These are phyloP conservation scores for Hyperoplus immaculatus DNA, from an alignment of 2,797 vertebrate species.

Conservation along the genomic window DNA sequence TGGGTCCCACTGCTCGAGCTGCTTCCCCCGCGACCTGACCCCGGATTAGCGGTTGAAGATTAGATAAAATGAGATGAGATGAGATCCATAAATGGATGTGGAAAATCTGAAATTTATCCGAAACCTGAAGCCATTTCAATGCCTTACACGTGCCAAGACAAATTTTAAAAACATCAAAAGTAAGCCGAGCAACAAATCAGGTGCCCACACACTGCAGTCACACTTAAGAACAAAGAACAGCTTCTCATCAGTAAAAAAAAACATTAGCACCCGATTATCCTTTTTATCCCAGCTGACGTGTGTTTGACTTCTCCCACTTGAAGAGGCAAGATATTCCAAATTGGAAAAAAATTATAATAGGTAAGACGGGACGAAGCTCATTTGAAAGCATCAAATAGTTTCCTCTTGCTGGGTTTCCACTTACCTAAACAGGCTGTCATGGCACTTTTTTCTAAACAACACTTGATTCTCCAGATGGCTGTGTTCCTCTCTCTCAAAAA, in stretches of 20 bases:
- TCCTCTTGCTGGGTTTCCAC: slow-evolving; percentile 6
- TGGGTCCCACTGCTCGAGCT: too few species aligned
- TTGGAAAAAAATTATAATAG: neutral
- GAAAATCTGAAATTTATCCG: neutral
- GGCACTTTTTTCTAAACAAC: slow-evolving; percentile 2
- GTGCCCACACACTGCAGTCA: neutral
- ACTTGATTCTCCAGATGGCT: slow-evolving; percentile 6
- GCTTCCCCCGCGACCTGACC: too few species aligned
- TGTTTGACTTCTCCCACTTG: neutral
- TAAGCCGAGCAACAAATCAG: slow-evolving; percentile 12
- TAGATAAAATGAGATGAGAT: neutral
- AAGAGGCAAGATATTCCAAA: slow-evolving; percentile 14
- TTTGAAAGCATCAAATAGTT: slow-evolving; percentile 13
- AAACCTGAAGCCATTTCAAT: slow-evolving; percentile 19
- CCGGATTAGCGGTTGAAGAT: too few species aligned
- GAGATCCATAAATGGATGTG: neutral
- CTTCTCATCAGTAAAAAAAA: slow-evolving; percentile 25
- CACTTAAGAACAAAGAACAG: slow-evolving; percentile 20
- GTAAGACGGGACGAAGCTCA: neutral
- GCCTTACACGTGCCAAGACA: neutral
- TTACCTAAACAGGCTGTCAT: slow-evolving; percentile 54
- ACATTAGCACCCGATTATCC: neutral
- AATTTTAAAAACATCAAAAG: slow-evolving; percentile 22
- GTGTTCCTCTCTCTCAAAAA: slow-evolving; percentile 19
- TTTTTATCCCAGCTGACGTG: slow-evolving; percentile 6